phyloP scores from a whole-genome alignment of 35 echinoderm and acorn worm species.

The Ptychodera flava region DNA sequence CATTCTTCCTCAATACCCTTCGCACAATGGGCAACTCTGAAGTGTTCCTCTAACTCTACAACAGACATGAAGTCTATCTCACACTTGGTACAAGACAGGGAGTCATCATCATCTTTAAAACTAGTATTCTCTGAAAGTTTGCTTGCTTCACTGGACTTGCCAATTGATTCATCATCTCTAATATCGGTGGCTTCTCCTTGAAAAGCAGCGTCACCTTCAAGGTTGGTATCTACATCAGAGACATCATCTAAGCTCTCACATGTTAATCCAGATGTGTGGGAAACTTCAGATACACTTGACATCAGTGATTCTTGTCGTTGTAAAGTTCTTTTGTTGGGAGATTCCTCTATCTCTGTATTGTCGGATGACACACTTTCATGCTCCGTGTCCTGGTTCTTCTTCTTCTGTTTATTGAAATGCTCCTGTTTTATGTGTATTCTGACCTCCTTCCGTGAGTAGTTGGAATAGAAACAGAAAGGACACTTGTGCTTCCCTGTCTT shows the following conservation, averaged over 20 bases:
- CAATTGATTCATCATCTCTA: too few relatives aligned
- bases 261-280: neutral
- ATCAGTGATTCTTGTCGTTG: neutral
- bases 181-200: neutral
- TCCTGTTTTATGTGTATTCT: neutral
- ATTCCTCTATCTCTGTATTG: neutral
- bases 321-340: neutral
- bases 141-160: too few relatives aligned
- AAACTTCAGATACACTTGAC: neutral
- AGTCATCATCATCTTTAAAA: neutral
- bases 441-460: neutral
- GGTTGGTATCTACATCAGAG: neutral
- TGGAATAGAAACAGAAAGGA: neutral
- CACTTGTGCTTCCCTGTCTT: neutral
- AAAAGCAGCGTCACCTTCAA: neutral
- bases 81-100: neutral
- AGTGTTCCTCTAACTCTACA: neutral
- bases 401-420: neutral
- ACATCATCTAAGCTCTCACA: neutral
- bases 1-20: neutral
- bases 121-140: too few relatives aligned
- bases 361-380: neutral
- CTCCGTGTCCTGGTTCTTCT: neutral
- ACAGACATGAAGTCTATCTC: neutral
- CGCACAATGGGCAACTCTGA: neutral